phyloP scores from a whole-genome alignment of 1,140 invertebrate species.

The Galendromus occidentalis region DNA sequence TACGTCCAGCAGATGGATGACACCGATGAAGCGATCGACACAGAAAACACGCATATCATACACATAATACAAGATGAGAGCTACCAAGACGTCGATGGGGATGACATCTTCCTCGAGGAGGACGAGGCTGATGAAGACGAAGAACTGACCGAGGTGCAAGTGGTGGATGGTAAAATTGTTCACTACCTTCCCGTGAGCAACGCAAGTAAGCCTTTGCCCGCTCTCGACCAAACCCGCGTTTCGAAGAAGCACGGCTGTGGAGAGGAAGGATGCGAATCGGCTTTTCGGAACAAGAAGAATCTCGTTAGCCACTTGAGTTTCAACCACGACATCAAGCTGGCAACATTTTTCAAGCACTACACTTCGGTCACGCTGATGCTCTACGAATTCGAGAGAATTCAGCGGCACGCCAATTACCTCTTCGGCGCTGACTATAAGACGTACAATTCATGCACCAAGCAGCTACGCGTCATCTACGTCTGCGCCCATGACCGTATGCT shows the following conservation, averaged over 20 bases:
- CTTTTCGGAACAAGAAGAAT: neutral
- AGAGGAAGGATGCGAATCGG: neutral
- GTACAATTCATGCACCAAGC: neutral
- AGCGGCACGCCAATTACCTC: neutral
- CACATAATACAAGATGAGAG: neutral
- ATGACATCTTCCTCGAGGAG: constrained; percentile 2
- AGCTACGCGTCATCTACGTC: constrained; percentile 2
- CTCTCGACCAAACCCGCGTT: neutral
- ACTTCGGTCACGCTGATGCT: neutral
- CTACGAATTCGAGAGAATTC: constrained; percentile 4
- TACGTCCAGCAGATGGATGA: neutral
- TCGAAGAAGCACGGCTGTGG: constrained; percentile 3
- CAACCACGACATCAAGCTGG: neutral
- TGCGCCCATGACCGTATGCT: constrained; percentile 3
- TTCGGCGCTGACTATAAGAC: constrained; percentile 8
- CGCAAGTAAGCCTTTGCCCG: neutral
- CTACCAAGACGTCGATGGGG: neutral
- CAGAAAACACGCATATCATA: neutral
- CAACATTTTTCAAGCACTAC: neutral
- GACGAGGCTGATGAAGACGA: neutral
- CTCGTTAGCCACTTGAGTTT: neutral
- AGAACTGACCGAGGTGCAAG: neutral
- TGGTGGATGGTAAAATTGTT: neutral
- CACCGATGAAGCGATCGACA: neutral
- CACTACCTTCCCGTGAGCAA: neutral